phyloP scores from a whole-genome alignment of 2,797 vertebrate species.

The Cossypha heuglini region DNA sequence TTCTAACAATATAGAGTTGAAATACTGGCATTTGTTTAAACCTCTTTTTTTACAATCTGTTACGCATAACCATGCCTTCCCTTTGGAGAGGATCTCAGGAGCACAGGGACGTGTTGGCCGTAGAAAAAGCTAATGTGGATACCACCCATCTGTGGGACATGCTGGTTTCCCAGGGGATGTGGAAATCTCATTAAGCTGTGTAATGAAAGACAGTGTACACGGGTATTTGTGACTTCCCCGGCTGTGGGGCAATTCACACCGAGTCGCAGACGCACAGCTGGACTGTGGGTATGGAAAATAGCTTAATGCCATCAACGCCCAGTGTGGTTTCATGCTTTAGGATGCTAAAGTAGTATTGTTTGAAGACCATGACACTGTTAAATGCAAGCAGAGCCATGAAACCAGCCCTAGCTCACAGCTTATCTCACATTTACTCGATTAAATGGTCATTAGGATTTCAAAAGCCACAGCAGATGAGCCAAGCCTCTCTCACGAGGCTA shows the following conservation, averaged over 20 bases:
- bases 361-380: slow-evolving; percentile 31
- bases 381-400: slow-evolving; percentile 19
- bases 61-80: neutral
- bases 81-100: neutral
- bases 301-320: neutral
- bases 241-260: neutral
- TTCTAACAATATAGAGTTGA: neutral
- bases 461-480: slow-evolving; percentile 34
- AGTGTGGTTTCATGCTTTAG: neutral
- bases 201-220: neutral
- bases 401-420: slow-evolving; percentile 18
- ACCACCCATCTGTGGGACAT: neutral
- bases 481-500: neutral
- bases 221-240: slow-evolving; percentile 14
- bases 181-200: slow-evolving; percentile 33
- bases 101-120: accelerated
- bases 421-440: slow-evolving; percentile 47
- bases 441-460: slow-evolving; percentile 48
- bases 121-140: neutral
- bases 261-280: neutral
- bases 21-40: neutral
- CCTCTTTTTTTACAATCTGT: neutral
- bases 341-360: neutral
- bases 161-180: neutral
- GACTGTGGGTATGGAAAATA: neutral